phyloP scores from a whole-genome alignment of 2,888 invertebrate species.

The Zhengitettix transpicula region DNA sequence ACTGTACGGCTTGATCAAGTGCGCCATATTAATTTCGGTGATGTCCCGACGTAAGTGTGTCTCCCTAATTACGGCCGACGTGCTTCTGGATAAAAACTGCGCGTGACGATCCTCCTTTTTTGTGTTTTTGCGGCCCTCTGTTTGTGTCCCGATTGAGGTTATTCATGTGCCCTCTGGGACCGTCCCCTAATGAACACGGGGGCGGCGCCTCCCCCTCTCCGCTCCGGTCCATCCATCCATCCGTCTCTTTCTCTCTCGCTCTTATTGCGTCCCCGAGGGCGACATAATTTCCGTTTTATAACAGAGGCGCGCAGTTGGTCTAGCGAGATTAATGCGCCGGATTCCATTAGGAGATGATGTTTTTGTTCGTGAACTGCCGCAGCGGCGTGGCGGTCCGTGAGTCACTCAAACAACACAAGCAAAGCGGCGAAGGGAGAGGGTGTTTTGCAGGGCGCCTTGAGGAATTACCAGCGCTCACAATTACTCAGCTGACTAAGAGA shows the following conservation, averaged over 20 bases:
- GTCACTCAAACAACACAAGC: too few relatives aligned
- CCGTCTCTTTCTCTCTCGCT: slow-evolving; percentile 1
- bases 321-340: slow-evolving; percentile 26
- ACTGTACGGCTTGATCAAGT: too few relatives aligned
- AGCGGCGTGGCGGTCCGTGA: not conserved
- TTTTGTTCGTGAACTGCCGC: slow-evolving; percentile 19
- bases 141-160: slow-evolving; percentile 11
- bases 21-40: too few relatives aligned
- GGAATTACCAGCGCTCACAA: not conserved
- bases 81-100: not conserved
- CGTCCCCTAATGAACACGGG: slow-evolving; percentile 13
- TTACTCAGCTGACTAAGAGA: not conserved
- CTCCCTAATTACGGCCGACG: not conserved
- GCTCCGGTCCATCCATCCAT: slow-evolving; percentile 4
- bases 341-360: slow-evolving; percentile 28
- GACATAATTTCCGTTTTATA: slow-evolving; percentile 29
- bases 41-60: too few relatives aligned
- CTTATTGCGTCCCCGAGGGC: slow-evolving; percentile 23
- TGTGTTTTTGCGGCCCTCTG: not conserved
- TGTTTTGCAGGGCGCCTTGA: too few relatives aligned
- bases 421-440: too few relatives aligned
- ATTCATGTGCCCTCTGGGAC: slow-evolving; percentile 13
- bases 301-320: slow-evolving; percentile 18
- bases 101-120: not conserved
- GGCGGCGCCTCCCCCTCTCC: slow-evolving; percentile 5